Percentiles rank a stretch among this genome's conserved stretches.
These are phyloP conservation scores for Pseudoips prasinana DNA, from an alignment of 2,888 invertebrate species.

Conservation along the genomic window DNA sequence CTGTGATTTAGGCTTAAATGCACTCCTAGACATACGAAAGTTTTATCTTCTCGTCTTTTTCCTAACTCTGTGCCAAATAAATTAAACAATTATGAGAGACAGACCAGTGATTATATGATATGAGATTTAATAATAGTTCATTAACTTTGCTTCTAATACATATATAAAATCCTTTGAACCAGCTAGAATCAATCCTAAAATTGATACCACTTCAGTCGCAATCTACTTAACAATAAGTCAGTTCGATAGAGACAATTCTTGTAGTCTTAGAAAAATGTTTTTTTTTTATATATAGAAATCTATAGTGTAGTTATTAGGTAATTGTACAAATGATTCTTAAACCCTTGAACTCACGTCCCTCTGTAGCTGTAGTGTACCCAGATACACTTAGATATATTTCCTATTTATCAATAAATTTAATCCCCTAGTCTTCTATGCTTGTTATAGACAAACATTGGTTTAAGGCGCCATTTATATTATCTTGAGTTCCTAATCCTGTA, in stretches of 20 bases:
- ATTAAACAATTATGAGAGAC: constrained; percentile 43
- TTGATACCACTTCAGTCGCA: constrained; percentile 4
- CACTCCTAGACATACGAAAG: constrained; percentile 51
- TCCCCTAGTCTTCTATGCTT: constrained; percentile 25
- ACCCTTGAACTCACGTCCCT: constrained; percentile 79
- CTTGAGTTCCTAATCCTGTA: too few relatives aligned
- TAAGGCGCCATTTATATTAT: too few relatives aligned
- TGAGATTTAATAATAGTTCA: constrained; percentile 20
- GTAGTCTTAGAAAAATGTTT: constrained; percentile 46
- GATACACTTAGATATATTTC: constrained; percentile 39
- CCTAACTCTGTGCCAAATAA: constrained; percentile 72
- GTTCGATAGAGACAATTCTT: constrained; percentile 23
- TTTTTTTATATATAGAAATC: constrained; percentile 60
- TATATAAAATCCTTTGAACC: constrained; percentile 16
- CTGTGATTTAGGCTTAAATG: constrained; percentile 76
- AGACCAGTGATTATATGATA: constrained; percentile 42
- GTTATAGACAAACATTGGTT: constrained; percentile 9
- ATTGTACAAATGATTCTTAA: constrained; percentile 68
- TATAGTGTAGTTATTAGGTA: constrained; percentile 54
- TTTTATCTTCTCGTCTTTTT: constrained; percentile 50
- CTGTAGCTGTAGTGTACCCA: constrained; percentile 58
- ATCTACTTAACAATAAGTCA: constrained; percentile 7
- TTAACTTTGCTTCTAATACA: constrained; percentile 25
- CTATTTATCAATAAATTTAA: constrained; percentile 27
- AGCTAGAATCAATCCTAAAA: constrained; percentile 1